These are phyloP conservation scores for Aviceda subcristata DNA, from an alignment of 2,113 vertebrate species.

Conservation along the genomic window DNA sequence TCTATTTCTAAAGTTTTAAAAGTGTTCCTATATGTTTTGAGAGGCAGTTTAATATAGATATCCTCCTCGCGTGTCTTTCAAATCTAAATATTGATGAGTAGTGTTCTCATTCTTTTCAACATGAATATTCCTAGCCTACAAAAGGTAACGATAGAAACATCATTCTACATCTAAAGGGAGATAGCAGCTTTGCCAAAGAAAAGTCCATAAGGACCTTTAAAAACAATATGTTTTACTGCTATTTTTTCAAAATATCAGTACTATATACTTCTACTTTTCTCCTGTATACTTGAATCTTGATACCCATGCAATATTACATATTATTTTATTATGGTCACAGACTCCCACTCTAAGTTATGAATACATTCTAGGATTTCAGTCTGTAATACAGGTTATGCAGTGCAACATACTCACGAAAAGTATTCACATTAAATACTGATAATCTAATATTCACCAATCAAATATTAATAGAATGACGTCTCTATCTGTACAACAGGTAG, in stretches of 20 bases:
- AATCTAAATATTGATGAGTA: neutral
- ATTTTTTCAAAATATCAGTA: neutral
- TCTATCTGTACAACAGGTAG: neutral
- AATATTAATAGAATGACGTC: neutral
- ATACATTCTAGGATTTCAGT: neutral
- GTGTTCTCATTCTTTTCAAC: neutral
- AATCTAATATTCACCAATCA: neutral
- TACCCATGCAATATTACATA: rapidly evolving
- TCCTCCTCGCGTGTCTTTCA: neutral
- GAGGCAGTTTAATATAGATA: neutral
- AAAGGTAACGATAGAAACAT: neutral
- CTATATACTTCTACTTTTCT: neutral
- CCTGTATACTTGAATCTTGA: neutral
- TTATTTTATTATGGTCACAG: neutral
- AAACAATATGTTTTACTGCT: neutral
- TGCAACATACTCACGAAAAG: neutral
- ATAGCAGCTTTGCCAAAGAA: neutral
- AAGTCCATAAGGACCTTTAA: neutral
- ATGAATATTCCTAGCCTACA: neutral
- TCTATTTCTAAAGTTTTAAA: neutral
- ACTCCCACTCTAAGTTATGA: neutral
- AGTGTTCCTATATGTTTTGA: neutral
- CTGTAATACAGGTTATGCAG: neutral
- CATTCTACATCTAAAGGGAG: neutral
- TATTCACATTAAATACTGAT: neutral